Percentiles rank a stretch among this genome's conserved stretches.
These are phyloP conservation scores for Neostethus bicornis DNA, from an alignment of 2,797 vertebrate genomes.

Conservation along the genomic window DNA sequence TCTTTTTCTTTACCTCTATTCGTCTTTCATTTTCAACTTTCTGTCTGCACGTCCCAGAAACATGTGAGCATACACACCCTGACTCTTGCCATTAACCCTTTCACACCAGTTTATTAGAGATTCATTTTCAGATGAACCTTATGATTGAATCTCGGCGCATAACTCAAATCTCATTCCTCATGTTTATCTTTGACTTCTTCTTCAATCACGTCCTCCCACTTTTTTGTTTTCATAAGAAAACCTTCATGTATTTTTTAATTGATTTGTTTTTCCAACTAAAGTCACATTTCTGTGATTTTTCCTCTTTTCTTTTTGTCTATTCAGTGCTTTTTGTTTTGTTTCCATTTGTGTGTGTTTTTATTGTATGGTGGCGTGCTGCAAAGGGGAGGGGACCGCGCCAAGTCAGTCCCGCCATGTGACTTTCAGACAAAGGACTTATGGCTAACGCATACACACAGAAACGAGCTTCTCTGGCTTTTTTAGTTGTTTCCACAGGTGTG, in stretches of 20 bases:
- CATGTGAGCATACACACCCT: conserved; percentile 36
- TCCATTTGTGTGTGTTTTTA: conserved; percentile 25
- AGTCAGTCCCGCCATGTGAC: conserved; percentile 68
- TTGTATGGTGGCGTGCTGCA: conserved; percentile 42
- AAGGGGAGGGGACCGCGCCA: conserved; percentile 59
- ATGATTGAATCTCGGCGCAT: conserved; percentile 24
- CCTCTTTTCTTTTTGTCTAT: neutral
- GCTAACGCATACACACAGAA: conserved; percentile 32
- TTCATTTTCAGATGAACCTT: conserved; percentile 1
- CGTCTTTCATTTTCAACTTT: conserved; percentile 10
- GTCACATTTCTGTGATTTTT: conserved; percentile 37
- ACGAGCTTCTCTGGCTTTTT: conserved; percentile 41
- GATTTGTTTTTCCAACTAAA: conserved; percentile 2
- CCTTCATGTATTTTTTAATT: neutral
- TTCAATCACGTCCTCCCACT: neutral
- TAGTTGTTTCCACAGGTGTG: conserved; percentile 61
- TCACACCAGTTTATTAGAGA: too few relatives aligned
- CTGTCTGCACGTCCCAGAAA: conserved; percentile 35
- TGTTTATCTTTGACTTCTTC: conserved; percentile 15
- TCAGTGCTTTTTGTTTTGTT: conserved; percentile 22
- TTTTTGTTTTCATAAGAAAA: conserved; percentile 8
- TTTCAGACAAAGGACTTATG: conserved; percentile 75
- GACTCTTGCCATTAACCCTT: neutral
- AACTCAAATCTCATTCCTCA: conserved; percentile 33
- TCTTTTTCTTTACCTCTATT: conserved; percentile 17